Percentiles rank a stretch among this genome's conserved stretches.
phyloP scores from a whole-genome alignment of 2,113 vertebrate genomes.

The Limnothrissa miodon region DNA sequence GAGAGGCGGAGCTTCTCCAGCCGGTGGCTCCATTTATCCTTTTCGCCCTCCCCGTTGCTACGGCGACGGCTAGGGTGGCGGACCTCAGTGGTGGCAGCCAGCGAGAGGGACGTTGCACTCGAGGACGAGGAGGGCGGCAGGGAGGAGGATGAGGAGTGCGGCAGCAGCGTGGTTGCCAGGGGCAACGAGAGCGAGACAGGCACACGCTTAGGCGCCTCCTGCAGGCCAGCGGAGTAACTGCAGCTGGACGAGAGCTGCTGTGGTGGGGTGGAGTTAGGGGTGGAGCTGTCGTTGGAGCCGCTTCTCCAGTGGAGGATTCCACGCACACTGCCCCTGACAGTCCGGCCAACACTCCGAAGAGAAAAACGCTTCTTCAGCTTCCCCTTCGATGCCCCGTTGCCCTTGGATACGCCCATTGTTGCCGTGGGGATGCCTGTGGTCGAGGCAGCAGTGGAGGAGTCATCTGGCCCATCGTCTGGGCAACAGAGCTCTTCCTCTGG shows the following conservation, averaged over 20 bases:
- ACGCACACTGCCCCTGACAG: conserved; percentile 82
- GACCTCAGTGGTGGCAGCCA: conserved; percentile 51
- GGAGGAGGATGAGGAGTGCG: conserved; percentile 72
- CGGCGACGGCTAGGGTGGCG: conserved; percentile 60
- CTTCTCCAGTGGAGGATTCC: conserved; percentile 90
- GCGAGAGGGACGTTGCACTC: conserved; percentile 71
- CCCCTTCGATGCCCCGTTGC: conserved; percentile 55
- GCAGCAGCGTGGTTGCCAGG: conserved; percentile 59
- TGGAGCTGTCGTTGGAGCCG: conserved; percentile 67
- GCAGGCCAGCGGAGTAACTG: conserved; percentile 80
- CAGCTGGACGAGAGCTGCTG: conserved; percentile 73
- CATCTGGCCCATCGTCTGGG: conserved; percentile 32
- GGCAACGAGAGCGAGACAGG: conserved; percentile 72
- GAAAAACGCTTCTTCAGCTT: conserved; percentile 88
- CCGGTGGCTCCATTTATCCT: conserved; percentile 87
- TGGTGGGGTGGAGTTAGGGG: conserved; percentile 49
- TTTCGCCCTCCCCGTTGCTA: conserved; percentile 75
- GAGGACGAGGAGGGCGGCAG: conserved; percentile 69
- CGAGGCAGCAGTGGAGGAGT: conserved; percentile 37
- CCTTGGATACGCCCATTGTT: conserved; percentile 59
- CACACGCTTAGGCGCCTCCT: conserved; percentile 65
- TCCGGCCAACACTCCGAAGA: conserved; percentile 82
- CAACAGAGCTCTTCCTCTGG: conserved; percentile 42
- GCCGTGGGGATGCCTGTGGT: conserved; percentile 44
- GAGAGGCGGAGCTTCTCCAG: conserved; percentile 82